phyloP scores from a whole-genome alignment of 2,888 invertebrate genomes.

The Cantharis lateralis region DNA sequence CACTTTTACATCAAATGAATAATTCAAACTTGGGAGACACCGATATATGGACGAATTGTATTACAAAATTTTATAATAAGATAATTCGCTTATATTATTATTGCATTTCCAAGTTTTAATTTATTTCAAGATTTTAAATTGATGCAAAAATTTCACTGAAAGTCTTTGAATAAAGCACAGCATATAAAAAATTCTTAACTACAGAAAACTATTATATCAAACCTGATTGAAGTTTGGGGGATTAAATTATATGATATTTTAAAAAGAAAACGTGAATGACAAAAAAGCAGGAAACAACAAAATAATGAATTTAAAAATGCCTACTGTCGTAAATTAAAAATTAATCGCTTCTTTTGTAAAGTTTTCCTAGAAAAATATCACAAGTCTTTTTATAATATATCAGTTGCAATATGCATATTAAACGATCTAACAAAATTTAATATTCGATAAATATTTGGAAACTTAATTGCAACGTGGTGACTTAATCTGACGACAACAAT shows the following conservation, averaged over 20 bases:
- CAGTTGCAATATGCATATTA: neutral
- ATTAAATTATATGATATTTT: neutral
- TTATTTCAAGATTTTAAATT: neutral
- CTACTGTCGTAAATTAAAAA: neutral
- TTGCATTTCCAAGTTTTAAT: too few relatives aligned
- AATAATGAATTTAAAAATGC: neutral
- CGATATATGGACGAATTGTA: too few relatives aligned
- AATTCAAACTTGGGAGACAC: neutral
- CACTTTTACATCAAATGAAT: neutral
- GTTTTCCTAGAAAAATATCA: neutral
- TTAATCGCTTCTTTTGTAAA: neutral
- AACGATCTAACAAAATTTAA: neutral
- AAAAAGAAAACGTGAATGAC: neutral
- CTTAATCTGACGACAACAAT: slow-evolving; percentile 45
- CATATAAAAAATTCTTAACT: too few relatives aligned
- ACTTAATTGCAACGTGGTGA: neutral
- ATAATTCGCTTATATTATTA: too few relatives aligned
- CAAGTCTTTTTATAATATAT: neutral
- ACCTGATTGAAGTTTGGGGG: too few relatives aligned
- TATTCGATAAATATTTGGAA: neutral
- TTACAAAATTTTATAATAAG: too few relatives aligned
- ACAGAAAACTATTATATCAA: too few relatives aligned
- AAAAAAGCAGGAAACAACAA: neutral
- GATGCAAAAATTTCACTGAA: neutral
- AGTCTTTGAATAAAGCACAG: neutral